These are phyloP conservation scores for Saxidomus purpurata DNA, from an alignment of 1,140 invertebrate genomes.

Conservation along the genomic window DNA sequence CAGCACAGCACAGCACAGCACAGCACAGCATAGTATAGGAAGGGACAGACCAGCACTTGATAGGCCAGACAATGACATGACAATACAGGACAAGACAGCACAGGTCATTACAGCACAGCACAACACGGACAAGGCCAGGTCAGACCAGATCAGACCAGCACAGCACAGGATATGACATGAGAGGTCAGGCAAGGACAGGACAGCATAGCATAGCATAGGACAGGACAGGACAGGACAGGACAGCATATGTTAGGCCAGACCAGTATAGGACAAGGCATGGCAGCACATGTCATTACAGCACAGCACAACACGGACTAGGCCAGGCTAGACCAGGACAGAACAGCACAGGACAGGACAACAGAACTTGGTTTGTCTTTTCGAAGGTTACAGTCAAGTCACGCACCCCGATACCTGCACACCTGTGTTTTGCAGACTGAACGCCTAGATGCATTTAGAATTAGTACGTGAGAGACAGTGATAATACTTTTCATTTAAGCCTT, in stretches of 20 bases:
- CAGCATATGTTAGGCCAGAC: conserved; percentile 42
- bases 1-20: no score
- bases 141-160: conserved; percentile 38
- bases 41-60: conserved; percentile 12
- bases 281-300: neutral
- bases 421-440: conserved; percentile 51
- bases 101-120: conserved; percentile 30
- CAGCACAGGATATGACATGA: conserved; percentile 20
- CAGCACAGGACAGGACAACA: conserved; percentile 59
- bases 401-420: neutral
- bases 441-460: conserved; percentile 9
- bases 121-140: conserved; percentile 21
- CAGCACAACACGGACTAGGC: conserved; percentile 19
- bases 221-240: conserved; percentile 53
- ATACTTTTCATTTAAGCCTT: no score
- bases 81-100: conserved; percentile 42
- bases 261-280: conserved; percentile 42
- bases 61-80: conserved; percentile 33
- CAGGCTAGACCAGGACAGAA: conserved; percentile 29
- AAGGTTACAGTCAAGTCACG: neutral
- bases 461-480: no score
- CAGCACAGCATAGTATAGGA: no score
- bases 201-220: neutral
- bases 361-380: conserved; percentile 35
- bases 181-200: neutral